These are phyloP conservation scores for Heliothis peltigera DNA, from an alignment of 2,888 invertebrate genomes.

Conservation along the genomic window DNA sequence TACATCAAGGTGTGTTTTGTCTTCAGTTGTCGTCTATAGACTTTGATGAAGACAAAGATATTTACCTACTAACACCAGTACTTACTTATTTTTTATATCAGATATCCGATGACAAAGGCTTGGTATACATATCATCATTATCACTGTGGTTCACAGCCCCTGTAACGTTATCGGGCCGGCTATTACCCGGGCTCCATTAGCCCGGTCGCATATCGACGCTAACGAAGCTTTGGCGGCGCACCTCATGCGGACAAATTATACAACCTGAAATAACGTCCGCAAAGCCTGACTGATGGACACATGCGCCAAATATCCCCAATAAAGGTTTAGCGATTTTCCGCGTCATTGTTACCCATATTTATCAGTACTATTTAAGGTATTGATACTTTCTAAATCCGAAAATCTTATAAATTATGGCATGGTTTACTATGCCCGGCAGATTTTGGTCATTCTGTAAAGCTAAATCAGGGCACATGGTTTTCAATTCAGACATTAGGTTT, in stretches of 20 bases:
- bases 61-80: no score
- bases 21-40: no score
- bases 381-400: no score
- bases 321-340: neutral
- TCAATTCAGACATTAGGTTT: neutral
- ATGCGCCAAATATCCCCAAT: slow-evolving; percentile 1
- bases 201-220: slow-evolving; percentile 66
- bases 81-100: neutral
- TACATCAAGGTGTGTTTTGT: no score
- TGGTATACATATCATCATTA: slow-evolving; percentile 3
- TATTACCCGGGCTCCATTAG: slow-evolving; percentile 47
- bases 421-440: no score
- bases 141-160: slow-evolving; percentile 3
- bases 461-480: neutral
- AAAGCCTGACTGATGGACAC: slow-evolving; percentile 3
- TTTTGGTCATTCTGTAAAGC: no score
- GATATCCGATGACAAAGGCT: neutral
- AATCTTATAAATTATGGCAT: no score
- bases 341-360: neutral
- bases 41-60: no score
- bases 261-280: slow-evolving; percentile 17
- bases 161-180: slow-evolving; percentile 20
- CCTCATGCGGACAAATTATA: slow-evolving; percentile 77
- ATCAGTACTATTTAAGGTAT: neutral
- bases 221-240: slow-evolving; percentile 73